Evolutionary conservation across 2,888 invertebrate species (phyloP).

Genomic region (Ernsta delagoae): DNA sequence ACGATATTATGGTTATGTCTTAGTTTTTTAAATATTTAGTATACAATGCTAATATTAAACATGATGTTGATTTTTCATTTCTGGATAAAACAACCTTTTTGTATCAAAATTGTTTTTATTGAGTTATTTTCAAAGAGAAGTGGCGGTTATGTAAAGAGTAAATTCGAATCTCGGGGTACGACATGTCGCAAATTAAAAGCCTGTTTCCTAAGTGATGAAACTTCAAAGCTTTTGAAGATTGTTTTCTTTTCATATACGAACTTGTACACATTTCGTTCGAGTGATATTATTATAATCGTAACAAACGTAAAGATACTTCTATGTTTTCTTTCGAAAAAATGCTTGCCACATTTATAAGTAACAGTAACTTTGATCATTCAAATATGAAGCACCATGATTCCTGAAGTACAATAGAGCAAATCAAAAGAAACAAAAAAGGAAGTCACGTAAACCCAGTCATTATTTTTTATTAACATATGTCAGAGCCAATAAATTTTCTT

Average conservation of each 20-base stretch:
- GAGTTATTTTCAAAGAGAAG: slow-evolving; percentile 20
- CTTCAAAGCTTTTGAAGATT: slow-evolving; percentile 7
- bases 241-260: slow-evolving; percentile 1
- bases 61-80: too few species aligned
- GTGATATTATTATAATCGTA: neutral
- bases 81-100: too few species aligned
- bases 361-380: neutral
- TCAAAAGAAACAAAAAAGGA: neutral
- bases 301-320: neutral
- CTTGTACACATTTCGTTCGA: neutral
- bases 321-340: neutral
- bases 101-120: slow-evolving; percentile 35
- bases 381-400: neutral
- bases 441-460: neutral
- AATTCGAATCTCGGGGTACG: slow-evolving; percentile 3
- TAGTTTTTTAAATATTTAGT: too few species aligned
- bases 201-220: neutral
- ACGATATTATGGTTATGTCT: too few species aligned
- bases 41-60: too few species aligned
- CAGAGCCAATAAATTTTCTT: slow-evolving; percentile 24
- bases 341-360: neutral
- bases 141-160: neutral
- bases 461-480: slow-evolving; percentile 22
- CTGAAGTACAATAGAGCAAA: neutral
- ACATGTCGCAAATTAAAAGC: slow-evolving; percentile 3